Evolutionary conservation across 2,797 vertebrate species (phyloP), one percentile per base, ranked within the genome.

Genomic region (Thalassophryne amazonica): DNA sequence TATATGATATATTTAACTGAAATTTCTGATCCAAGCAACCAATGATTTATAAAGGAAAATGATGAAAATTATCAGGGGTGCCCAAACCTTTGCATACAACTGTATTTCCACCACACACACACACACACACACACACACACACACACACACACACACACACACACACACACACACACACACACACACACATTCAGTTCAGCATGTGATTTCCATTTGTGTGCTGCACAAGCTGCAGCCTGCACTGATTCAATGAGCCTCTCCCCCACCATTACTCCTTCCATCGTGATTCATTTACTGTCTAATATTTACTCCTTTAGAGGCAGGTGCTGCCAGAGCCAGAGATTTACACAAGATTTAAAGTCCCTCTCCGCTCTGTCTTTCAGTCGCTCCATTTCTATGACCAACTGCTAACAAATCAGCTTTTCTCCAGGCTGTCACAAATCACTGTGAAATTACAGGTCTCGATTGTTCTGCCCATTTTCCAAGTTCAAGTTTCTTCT

Each of bases 281-380:
- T 17, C 0, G 45, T 62, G 73, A 77, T 73, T 77, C 61, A 75
- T 70, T 64, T n/a, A 52, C 46, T 55, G 52, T 75, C 52, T 41
- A 45, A 75, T 73, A 75, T 73, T 67, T 67, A 62, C 55, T 61
- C 62, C 78, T 69, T 62, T 37, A 54, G 23, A 60, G 40, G 39
- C 57, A 67, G 35, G 48, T 54, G 54, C 51, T 54, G 50, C 47
- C 62, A 56, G 37, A 21, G 4, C 34, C 15, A 3, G 31, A 29
- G 30, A 68, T 49, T 60, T 65, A 57, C 43, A 37, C 48, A 19
- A 24, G 48, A 61, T 68, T 73, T 65, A 68, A 61, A 60, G 51
- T 46, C 52, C 12, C 46, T 16, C 32, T 60, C 37, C 3, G 24
- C 41, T 25, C 24, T 4, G 25, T 28, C 25, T 12, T n/a, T n/a